Conservation (phyloP, 2,888 invertebrate species). For the Eristalis pertinax region DNA sequence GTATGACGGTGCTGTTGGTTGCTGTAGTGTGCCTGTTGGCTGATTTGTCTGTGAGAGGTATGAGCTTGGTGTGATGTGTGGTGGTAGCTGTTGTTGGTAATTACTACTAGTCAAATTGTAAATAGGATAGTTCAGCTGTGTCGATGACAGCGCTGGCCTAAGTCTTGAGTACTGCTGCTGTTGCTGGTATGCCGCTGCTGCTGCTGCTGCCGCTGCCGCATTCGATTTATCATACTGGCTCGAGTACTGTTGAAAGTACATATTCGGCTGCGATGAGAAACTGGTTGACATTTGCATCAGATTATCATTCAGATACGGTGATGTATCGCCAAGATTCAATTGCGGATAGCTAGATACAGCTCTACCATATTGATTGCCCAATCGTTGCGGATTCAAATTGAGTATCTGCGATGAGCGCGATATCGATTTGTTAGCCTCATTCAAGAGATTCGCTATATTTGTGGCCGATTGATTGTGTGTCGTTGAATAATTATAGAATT, state of each 20-base stretch:
- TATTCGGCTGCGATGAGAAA: slow-evolving; percentile 81
- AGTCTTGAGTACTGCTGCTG: slow-evolving; percentile 75
- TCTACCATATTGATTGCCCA: slow-evolving; percentile 78
- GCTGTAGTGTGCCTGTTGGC: slow-evolving; percentile 76
- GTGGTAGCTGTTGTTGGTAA: slow-evolving; percentile 75
- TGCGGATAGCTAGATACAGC: slow-evolving; percentile 80
- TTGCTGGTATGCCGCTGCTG: slow-evolving; percentile 72
- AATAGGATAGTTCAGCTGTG: slow-evolving; percentile 78
- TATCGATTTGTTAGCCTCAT: slow-evolving; percentile 81
- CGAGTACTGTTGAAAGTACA: slow-evolving; percentile 80
- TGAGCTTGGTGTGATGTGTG: slow-evolving; percentile 65
- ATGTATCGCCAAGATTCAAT: slow-evolving; percentile 79
- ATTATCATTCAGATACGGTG: slow-evolving; percentile 80
- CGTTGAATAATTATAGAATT: slow-evolving; percentile 79
- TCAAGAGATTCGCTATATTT: slow-evolving; percentile 81
- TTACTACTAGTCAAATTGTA: slow-evolving; percentile 75
- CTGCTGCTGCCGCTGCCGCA: slow-evolving; percentile 68
- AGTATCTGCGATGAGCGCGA: slow-evolving; percentile 81
- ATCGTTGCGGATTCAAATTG: slow-evolving; percentile 79
- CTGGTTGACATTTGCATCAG: slow-evolving; percentile 81
- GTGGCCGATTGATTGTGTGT: slow-evolving; percentile 79
- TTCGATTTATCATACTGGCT: slow-evolving; percentile 73
- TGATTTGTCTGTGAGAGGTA: slow-evolving; percentile 73
- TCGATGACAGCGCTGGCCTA: slow-evolving; percentile 80
- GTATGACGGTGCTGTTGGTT: slow-evolving; percentile 78